Conservation (phyloP, 2,797 vertebrate species). For the Enteromius radiatus region DNA sequence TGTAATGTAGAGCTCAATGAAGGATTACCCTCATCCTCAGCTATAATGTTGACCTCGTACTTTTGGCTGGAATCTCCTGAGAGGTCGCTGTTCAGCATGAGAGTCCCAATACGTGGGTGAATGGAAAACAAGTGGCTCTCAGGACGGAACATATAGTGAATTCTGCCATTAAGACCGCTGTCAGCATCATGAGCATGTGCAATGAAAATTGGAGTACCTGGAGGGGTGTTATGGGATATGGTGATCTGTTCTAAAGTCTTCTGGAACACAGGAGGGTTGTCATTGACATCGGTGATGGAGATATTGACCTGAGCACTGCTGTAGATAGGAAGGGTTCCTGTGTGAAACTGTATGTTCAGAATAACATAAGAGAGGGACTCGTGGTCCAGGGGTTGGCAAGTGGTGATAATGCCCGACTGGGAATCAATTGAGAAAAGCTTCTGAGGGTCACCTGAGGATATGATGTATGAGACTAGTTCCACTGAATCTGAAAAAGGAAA, state of each 20-base stretch:
- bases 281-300: constrained; percentile 85
- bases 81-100: constrained; percentile 81
- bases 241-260: constrained; percentile 72
- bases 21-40: constrained; percentile 83
- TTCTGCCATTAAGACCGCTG: constrained; percentile 81
- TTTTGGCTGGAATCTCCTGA: constrained; percentile 53
- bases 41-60: constrained; percentile 78
- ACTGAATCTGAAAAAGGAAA: constrained; percentile 75
- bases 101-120: constrained; percentile 77
- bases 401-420: constrained; percentile 83
- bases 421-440: constrained; percentile 83
- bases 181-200: constrained; percentile 88
- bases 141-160: constrained; percentile 78
- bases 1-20: constrained; percentile 75
- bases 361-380: constrained; percentile 79
- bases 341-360: constrained; percentile 85
- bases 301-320: constrained; percentile 88
- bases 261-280: constrained; percentile 84
- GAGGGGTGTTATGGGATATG: constrained; percentile 75
- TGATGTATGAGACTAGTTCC: constrained; percentile 82
- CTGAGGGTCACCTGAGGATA: constrained; percentile 86
- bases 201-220: constrained; percentile 86
- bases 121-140: constrained; percentile 75
- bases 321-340: constrained; percentile 73
- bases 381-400: constrained; percentile 80